Evolutionary conservation across 2,113 vertebrate species (phyloP).

Genomic region (Emydocephalus ijimae): DNA sequence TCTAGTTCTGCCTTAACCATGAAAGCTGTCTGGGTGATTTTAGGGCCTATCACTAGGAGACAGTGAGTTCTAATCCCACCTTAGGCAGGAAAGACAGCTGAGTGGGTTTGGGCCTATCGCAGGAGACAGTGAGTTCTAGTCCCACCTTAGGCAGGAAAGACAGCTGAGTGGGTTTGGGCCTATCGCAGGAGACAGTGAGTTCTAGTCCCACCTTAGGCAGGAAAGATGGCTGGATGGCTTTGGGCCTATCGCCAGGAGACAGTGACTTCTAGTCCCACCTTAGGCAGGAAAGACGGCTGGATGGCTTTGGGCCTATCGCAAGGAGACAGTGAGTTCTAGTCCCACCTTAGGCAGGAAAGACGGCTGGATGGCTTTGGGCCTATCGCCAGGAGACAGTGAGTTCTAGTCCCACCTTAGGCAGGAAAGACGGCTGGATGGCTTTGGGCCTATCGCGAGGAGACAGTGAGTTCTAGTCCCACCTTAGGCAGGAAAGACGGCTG

Average conservation of each 20-base stretch:
- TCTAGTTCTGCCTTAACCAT: not conserved
- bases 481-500: too few species aligned
- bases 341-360: not conserved
- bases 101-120: too few species aligned
- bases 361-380: rapidly evolving
- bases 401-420: not conserved
- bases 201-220: not conserved
- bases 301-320: not conserved
- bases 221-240: not conserved
- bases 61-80: not conserved
- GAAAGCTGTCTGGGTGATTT: not conserved
- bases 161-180: too few species aligned
- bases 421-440: too few species aligned
- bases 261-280: not conserved
- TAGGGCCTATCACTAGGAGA: not conserved
- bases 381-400: too few species aligned
- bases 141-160: not conserved
- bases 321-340: not conserved
- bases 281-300: not conserved
- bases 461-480: too few species aligned
- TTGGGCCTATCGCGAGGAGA: too few species aligned
- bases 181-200: not conserved
- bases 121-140: not conserved
- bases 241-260: too few species aligned
- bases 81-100: not conserved